Evolutionary conservation across 2,888 invertebrate genomes (phyloP).

Genomic region (Rosalia funebris): DNA sequence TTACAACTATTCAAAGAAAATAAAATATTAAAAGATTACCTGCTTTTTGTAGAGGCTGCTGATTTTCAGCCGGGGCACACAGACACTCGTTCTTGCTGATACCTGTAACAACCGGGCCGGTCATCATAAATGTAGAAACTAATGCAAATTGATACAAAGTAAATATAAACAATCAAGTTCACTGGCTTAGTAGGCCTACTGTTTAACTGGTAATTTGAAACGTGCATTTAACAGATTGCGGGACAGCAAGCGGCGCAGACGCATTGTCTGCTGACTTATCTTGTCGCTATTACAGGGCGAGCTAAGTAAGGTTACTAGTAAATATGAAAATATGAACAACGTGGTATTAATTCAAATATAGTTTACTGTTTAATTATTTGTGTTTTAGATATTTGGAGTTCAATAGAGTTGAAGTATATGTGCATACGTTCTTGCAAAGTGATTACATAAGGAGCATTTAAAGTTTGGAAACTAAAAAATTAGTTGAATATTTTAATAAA

Average conservation of each 20-base stretch:
- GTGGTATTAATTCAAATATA: too few relatives aligned
- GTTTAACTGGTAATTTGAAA: constrained; percentile 15
- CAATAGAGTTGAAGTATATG: too few relatives aligned
- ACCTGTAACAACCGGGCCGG: constrained; percentile 51
- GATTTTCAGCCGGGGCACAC: constrained; percentile 26
- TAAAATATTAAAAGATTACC: constrained; percentile 41
- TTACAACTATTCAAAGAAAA: too few relatives aligned
- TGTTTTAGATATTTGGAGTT: too few relatives aligned
- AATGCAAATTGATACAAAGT: neutral
- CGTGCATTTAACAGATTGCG: constrained; percentile 25
- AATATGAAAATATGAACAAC: too few relatives aligned
- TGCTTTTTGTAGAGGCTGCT: constrained; percentile 39
- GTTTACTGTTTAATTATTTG: too few relatives aligned
- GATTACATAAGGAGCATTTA: too few relatives aligned
- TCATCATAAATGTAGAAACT: constrained; percentile 41
- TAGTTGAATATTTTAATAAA: too few relatives aligned
- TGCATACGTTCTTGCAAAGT: too few relatives aligned
- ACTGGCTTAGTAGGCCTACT: constrained; percentile 17
- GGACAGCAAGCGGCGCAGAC: constrained; percentile 4
- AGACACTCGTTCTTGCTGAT: constrained; percentile 52
- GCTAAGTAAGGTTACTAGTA: constrained; percentile 1
- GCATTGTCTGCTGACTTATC: constrained; percentile 12
- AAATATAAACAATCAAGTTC: constrained; percentile 27
- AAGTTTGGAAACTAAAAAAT: too few relatives aligned
- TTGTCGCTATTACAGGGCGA: constrained; percentile 16